Percentiles rank a stretch among this genome's conserved stretches.
Conservation (phyloP, 2,113 vertebrate species). For the Octodon degus region DNA sequence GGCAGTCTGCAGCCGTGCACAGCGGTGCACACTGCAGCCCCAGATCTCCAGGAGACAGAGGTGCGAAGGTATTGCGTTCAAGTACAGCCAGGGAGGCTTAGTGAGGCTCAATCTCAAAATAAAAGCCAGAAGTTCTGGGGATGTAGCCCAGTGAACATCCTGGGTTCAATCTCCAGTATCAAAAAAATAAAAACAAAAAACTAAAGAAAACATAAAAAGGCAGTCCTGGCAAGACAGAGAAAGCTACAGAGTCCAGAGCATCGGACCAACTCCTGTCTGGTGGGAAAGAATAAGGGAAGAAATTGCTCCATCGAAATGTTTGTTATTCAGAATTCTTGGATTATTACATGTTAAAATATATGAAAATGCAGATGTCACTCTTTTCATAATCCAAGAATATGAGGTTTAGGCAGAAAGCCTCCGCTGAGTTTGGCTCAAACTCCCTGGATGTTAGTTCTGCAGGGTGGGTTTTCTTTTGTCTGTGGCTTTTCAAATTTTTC, state of each 20-base stretch:
- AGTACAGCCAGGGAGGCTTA: background rate
- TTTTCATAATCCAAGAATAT: constrained; percentile 69
- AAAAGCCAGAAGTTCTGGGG: background rate
- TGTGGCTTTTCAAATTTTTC: constrained; percentile 51
- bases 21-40: background rate
- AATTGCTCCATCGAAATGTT: background rate
- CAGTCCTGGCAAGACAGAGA: background rate
- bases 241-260: background rate
- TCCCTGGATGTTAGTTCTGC: constrained; percentile 30
- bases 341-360: constrained; percentile 56
- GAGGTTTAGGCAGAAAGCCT: constrained; percentile 72
- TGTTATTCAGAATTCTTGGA: constrained; percentile 26
- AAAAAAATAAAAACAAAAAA: background rate
- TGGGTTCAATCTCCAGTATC: background rate
- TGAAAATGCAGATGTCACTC: constrained; percentile 61
- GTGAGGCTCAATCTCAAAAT: background rate
- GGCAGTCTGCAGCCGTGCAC: background rate
- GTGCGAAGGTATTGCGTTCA: background rate
- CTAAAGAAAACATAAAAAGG: background rate
- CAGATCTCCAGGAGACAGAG: background rate
- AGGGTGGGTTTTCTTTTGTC: constrained; percentile 56
- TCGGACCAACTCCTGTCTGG: background rate
- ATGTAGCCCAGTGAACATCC: background rate
- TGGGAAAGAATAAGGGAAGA: constrained; percentile 1
- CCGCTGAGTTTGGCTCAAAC: constrained; percentile 63